Percentiles rank a stretch among this genome's conserved stretches.
Evolutionary conservation across 2,113 vertebrate species (phyloP).

Genomic region (Charadrius vociferus): DNA sequence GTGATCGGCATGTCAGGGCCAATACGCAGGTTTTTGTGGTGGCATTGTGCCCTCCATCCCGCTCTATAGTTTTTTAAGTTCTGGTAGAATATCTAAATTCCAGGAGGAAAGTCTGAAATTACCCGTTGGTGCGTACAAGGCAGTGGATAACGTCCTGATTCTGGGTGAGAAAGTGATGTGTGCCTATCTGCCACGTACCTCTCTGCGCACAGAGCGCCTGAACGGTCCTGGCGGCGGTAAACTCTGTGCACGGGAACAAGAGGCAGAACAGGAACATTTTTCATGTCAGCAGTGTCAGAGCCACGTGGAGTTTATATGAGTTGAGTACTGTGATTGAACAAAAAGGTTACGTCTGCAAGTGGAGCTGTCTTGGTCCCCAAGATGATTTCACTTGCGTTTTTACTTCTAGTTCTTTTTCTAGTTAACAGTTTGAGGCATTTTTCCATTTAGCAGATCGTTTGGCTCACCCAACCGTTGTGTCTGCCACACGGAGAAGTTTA

Average conservation of each 20-base stretch:
- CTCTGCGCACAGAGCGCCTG: neutral
- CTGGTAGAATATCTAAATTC: neutral
- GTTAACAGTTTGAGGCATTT: neutral
- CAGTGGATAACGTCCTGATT: rapidly evolving
- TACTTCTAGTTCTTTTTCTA: neutral
- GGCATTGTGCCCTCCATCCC: neutral
- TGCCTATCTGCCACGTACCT: neutral
- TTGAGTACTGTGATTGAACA: neutral
- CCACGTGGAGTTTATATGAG: rapidly evolving
- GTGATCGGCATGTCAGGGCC: rapidly evolving
- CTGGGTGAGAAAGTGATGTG: rapidly evolving
- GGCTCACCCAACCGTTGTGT: neutral
- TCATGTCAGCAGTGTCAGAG: neutral
- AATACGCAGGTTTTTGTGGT: rapidly evolving
- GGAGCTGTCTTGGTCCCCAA: neutral
- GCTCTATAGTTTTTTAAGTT: neutral
- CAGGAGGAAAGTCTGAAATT: neutral
- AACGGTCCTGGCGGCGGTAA: neutral
- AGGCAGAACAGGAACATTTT: neutral
- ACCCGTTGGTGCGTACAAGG: neutral
- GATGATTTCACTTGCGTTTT: neutral
- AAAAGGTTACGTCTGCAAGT: neutral
- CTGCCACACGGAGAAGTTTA: neutral
- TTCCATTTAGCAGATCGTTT: neutral
- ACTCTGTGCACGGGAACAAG: neutral